Conservation (phyloP, 2,113 vertebrate genomes). For the Atrichornis clamosus region DNA sequence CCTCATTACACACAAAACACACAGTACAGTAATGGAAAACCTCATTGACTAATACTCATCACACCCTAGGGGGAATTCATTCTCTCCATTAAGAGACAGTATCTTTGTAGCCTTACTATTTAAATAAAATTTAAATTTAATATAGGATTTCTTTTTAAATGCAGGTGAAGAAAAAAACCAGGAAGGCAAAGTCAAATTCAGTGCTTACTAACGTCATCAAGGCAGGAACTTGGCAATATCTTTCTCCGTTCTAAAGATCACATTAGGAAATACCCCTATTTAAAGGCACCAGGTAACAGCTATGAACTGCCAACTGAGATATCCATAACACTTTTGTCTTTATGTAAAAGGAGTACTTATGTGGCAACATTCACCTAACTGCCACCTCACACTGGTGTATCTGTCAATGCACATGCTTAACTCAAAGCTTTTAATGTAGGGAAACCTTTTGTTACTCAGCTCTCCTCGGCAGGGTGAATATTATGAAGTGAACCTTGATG, state of each 20-base stretch:
- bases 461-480: neutral
- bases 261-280: neutral
- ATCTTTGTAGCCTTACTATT: neutral
- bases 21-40: neutral
- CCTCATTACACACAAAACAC: neutral
- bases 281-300: neutral
- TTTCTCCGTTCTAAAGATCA: neutral
- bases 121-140: neutral
- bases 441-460: neutral
- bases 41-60: neutral
- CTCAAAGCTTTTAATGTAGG: neutral
- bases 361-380: neutral
- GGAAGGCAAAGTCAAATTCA: neutral
- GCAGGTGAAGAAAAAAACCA: neutral
- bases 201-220: neutral
- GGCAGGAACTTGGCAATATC: neutral
- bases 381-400: neutral
- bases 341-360: neutral
- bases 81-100: neutral
- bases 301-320: neutral
- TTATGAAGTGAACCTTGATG: rapidly evolving
- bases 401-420: neutral
- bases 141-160: neutral
- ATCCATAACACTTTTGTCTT: neutral
- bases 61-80: neutral